These are phyloP conservation scores for pig (Sus scrofa) DNA, from an alignment of 2,113 vertebrate species.

Conservation along the genomic window DNA sequence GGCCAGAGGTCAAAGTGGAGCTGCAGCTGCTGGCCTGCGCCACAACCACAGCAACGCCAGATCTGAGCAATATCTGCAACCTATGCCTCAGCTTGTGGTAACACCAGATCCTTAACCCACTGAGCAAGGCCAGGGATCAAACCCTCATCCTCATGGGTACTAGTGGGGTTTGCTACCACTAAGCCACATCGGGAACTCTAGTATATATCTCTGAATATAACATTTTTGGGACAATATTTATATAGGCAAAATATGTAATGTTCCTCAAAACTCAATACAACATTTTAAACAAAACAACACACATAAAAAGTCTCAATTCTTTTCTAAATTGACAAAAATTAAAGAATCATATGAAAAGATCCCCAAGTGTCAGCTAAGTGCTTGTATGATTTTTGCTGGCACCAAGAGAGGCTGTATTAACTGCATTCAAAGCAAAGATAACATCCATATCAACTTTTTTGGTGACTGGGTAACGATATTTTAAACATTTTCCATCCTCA, in stretches of 20 bases:
- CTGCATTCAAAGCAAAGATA: not conserved
- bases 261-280: constrained; percentile 3
- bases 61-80: too few species aligned
- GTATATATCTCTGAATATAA: too few species aligned
- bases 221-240: not conserved
- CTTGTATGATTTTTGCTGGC: not conserved
- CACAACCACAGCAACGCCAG: too few species aligned
- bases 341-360: not conserved
- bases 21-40: too few species aligned
- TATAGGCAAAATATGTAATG: not conserved
- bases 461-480: not conserved
- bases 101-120: too few species aligned
- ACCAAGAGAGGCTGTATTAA: not conserved
- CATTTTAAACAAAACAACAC: not conserved
- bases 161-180: too few species aligned
- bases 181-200: too few species aligned
- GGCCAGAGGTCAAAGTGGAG: too few species aligned
- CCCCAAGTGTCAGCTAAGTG: not conserved
- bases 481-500: not conserved
- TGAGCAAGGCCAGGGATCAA: too few species aligned
- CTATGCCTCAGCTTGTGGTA: too few species aligned
- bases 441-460: not conserved
- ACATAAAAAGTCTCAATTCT: not conserved
- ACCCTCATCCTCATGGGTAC: too few species aligned
- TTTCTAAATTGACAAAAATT: not conserved